Evolutionary conservation across 1,140 invertebrate genomes (phyloP).

Genomic region (Eupristina koningsbergeri): DNA sequence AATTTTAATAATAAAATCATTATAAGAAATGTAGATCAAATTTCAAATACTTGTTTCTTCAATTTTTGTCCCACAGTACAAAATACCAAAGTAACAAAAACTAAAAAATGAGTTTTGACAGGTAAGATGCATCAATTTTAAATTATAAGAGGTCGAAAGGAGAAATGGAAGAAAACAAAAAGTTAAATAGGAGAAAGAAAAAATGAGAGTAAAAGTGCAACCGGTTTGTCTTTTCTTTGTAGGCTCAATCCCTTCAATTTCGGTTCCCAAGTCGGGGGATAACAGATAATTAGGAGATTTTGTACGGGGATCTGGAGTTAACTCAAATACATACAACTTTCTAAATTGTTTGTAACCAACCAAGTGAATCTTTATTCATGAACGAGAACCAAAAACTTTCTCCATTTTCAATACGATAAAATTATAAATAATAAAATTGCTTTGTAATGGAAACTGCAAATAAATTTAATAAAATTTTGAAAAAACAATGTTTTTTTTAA

Average conservation of each 20-base stretch:
- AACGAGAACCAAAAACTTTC: neutral
- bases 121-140: constrained; percentile 13
- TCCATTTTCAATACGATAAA: neutral
- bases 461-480: neutral
- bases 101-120: constrained; percentile 15
- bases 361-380: neutral
- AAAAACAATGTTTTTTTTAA: neutral
- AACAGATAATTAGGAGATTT: constrained; percentile 46
- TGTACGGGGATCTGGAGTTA: neutral
- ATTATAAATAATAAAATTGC: neutral
- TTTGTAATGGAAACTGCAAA: neutral
- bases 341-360: constrained; percentile 10
- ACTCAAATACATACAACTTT: constrained; percentile 15
- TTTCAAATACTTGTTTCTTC: neutral
- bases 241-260: constrained; percentile 46
- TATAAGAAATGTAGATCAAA: neutral
- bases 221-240: constrained; percentile 39
- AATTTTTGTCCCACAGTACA: neutral
- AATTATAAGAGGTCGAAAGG: constrained; percentile 27
- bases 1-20: neutral
- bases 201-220: constrained; percentile 40
- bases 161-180: neutral
- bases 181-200: constrained; percentile 14
- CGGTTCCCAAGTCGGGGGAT: constrained; percentile 27
- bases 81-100: neutral